phyloP scores from a whole-genome alignment of 92 coral and sea anemone genomes.

The Zoanthus sansibaricus region DNA sequence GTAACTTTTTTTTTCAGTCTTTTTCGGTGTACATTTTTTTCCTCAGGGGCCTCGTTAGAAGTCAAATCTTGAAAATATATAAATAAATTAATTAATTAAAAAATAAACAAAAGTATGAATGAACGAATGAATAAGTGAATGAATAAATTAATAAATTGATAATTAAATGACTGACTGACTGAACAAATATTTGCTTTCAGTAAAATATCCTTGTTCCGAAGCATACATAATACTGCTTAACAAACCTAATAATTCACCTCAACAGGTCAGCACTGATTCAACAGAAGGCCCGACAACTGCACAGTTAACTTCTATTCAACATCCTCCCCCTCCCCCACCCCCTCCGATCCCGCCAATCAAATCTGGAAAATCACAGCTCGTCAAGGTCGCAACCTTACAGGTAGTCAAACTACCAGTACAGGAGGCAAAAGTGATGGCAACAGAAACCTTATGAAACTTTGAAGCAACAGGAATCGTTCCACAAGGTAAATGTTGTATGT shows the following conservation, averaged over 20 bases:
- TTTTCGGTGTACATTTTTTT: too few relatives aligned
- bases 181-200: too few relatives aligned
- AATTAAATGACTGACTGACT: too few relatives aligned
- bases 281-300: not conserved
- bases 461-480: not conserved
- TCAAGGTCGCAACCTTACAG: not conserved
- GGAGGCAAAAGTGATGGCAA: not conserved
- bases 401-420: constrained; percentile 10
- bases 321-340: not conserved
- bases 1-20: too few relatives aligned
- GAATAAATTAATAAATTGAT: too few relatives aligned
- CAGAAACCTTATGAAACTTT: not conserved
- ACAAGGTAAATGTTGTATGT: not conserved
- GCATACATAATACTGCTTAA: not conserved
- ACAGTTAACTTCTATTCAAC: not conserved
- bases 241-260: not conserved
- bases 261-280: not conserved
- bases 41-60: too few relatives aligned
- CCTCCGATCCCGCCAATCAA: not conserved
- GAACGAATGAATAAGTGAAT: too few relatives aligned
- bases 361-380: not conserved
- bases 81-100: too few relatives aligned
- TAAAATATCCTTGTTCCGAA: too few relatives aligned
- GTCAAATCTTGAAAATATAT: too few relatives aligned
- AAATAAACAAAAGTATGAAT: too few relatives aligned